These are phyloP conservation scores for Callinectes sapidus DNA, from an alignment of 2,888 invertebrate genomes.

Conservation along the genomic window DNA sequence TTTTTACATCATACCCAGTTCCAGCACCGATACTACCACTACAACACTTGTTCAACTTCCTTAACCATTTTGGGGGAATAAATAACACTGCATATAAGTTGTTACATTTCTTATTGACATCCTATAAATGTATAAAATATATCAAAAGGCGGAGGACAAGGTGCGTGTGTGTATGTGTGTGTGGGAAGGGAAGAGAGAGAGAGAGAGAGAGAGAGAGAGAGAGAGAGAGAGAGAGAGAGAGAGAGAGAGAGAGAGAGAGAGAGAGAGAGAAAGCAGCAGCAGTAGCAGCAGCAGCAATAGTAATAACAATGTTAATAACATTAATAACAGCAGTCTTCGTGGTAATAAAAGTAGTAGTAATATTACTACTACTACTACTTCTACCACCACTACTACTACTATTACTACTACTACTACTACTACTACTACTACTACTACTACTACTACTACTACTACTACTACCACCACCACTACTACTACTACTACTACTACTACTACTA, in stretches of 20 bases:
- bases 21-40: too few relatives aligned
- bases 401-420: too few relatives aligned
- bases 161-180: not conserved
- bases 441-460: too few relatives aligned
- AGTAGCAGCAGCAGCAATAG: not conserved
- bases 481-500: too few relatives aligned
- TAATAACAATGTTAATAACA: not conserved
- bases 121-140: slow-evolving; percentile 36
- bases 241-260: not conserved
- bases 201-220: not conserved
- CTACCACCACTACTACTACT: too few relatives aligned
- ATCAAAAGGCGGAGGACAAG: not conserved
- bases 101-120: slow-evolving; percentile 22
- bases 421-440: too few relatives aligned
- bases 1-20: not conserved
- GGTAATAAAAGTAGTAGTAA: not conserved
- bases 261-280: not conserved
- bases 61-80: too few relatives aligned
- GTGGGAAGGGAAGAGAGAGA: not conserved
- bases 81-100: not conserved
- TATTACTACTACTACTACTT: too few relatives aligned
- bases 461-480: too few relatives aligned
- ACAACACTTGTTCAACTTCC: too few relatives aligned
- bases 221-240: not conserved
- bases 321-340: not conserved